Evolutionary conservation across 2,888 invertebrate species (phyloP).

Genomic region (Epirrhoe tristata): DNA sequence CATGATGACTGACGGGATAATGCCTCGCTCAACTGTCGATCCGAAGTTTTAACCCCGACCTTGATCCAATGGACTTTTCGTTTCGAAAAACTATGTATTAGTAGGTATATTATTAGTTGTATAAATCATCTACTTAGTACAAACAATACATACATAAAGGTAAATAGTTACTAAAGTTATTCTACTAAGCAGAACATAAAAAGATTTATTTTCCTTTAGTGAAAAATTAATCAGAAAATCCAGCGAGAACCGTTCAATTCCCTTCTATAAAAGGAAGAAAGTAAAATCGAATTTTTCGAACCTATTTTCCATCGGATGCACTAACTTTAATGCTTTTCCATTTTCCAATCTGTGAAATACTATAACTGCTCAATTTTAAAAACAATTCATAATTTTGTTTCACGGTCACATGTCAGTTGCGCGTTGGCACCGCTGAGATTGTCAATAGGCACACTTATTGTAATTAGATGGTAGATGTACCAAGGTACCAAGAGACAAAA

Average conservation of each 20-base stretch:
- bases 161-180: no score
- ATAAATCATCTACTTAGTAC: no score
- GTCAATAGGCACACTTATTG: slow-evolving; percentile 64
- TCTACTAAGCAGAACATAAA: no score
- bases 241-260: neutral
- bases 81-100: no score
- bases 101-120: no score
- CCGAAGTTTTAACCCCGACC: no score
- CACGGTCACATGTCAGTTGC: slow-evolving; percentile 49
- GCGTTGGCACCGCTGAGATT: slow-evolving; percentile 60
- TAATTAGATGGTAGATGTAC: slow-evolving; percentile 58
- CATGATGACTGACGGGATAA: no score
- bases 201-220: no score
- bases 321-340: slow-evolving; percentile 33
- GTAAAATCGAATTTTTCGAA: slow-evolving; percentile 20
- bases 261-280: slow-evolving; percentile 24
- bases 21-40: no score
- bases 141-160: no score
- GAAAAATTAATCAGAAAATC: neutral
- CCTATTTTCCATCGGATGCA: slow-evolving; percentile 39
- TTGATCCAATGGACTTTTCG: no score
- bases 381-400: slow-evolving; percentile 1
- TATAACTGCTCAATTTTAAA: slow-evolving; percentile 7
- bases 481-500: slow-evolving; percentile 53
- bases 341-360: slow-evolving; percentile 22